Percentiles rank a stretch among this genome's conserved stretches.
Evolutionary conservation across 2,888 invertebrate species (phyloP).

Genomic region (Acanthosoma haemorrhoidale): DNA sequence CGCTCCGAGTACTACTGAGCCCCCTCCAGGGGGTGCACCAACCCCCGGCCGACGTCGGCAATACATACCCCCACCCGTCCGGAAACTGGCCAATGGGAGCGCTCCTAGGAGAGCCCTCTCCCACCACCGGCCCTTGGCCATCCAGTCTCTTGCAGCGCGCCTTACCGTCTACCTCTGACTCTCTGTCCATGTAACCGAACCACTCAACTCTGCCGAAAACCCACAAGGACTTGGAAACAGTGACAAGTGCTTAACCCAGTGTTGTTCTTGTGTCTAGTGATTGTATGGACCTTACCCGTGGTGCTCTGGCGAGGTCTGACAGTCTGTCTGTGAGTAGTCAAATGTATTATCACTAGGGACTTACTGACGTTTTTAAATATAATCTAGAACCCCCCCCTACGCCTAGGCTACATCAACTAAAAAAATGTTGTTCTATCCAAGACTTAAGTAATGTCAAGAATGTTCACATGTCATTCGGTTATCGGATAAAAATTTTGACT

Average conservation of each 20-base stretch:
- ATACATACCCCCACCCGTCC: not conserved
- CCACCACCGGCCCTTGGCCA: not conserved
- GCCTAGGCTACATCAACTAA: too few species aligned
- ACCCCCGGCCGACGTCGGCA: not conserved
- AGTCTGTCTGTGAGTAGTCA: not conserved
- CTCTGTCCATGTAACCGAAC: too few species aligned
- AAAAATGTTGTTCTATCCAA: too few species aligned
- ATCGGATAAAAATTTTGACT: too few species aligned
- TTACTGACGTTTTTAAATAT: too few species aligned
- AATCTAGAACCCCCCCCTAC: too few species aligned
- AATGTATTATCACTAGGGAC: too few species aligned
- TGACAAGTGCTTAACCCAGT: constrained; percentile 1
- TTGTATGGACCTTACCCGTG: not conserved
- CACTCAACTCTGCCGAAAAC: not conserved
- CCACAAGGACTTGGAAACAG: not conserved
- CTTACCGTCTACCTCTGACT: not conserved
- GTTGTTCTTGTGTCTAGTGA: constrained; percentile 10
- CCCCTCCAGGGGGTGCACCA: not conserved
- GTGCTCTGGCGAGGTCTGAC: not conserved
- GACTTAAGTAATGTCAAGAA: too few species aligned
- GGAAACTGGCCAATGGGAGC: not conserved
- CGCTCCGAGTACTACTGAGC: not conserved
- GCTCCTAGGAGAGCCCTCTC: not conserved
- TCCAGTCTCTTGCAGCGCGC: constrained; percentile 11
- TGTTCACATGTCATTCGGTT: too few species aligned